Evolutionary conservation across 2,113 vertebrate species (phyloP).

Genomic region (Megaceryle maxima): DNA sequence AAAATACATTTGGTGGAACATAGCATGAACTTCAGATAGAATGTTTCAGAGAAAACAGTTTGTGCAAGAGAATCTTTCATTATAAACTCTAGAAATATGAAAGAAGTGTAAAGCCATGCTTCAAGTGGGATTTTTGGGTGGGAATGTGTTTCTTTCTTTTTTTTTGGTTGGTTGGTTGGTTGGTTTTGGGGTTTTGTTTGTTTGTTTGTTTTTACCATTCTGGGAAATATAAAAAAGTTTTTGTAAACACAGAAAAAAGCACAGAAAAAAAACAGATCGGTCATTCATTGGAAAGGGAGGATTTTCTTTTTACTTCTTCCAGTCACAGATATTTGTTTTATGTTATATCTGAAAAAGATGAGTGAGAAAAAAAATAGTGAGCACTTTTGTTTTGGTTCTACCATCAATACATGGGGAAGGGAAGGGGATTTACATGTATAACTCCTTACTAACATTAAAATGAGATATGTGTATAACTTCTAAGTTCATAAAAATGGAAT

Average conservation of each 20-base stretch:
- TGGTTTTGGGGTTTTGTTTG: not conserved
- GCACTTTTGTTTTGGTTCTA: not conserved
- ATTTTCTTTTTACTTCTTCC: not conserved
- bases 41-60: not conserved
- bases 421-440: not conserved
- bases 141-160: no score
- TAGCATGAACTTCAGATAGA: not conserved
- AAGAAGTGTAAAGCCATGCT: not conserved
- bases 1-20: not conserved
- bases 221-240: not conserved
- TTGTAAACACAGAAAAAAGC: not conserved
- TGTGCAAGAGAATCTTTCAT: not conserved
- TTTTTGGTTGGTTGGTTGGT: not conserved
- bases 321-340: not conserved
- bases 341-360: slow-evolving; percentile 1
- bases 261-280: not conserved
- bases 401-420: not conserved
- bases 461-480: not conserved
- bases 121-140: not conserved
- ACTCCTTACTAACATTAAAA: not conserved
- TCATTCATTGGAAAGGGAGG: not conserved
- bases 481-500: not conserved
- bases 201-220: not conserved
- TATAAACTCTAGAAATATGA: not conserved
- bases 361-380: not conserved